Evolutionary conservation across 1,140 invertebrate species (phyloP).

Genomic region (Eueides isabella): DNA sequence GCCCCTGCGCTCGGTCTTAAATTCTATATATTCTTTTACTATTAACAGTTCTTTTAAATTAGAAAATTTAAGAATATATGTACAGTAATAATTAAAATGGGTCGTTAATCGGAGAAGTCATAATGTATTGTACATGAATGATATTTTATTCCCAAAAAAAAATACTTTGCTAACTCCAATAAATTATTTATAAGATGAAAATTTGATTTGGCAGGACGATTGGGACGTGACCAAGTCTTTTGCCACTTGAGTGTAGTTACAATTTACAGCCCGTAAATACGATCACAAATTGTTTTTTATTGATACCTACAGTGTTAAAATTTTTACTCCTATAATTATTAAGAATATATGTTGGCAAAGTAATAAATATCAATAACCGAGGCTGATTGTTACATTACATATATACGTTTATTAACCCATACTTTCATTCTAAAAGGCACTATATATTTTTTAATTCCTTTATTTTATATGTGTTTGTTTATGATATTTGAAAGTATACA

Average conservation of each 20-base stretch:
- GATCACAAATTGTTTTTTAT: neutral
- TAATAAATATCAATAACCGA: too few species aligned
- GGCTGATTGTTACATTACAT: too few species aligned
- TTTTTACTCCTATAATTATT: too few species aligned
- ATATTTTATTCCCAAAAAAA: neutral
- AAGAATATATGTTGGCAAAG: too few species aligned
- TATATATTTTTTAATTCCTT: too few species aligned
- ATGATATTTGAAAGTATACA: too few species aligned
- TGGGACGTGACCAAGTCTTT: conserved; percentile 16
- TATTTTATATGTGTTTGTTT: too few species aligned
- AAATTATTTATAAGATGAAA: conserved; percentile 19
- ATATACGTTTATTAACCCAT: too few species aligned
- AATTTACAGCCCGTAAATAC: neutral
- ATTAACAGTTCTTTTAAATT: too few species aligned
- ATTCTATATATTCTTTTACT: too few species aligned
- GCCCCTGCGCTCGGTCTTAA: neutral
- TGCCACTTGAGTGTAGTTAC: conserved; percentile 8
- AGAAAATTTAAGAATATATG: neutral
- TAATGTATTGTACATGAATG: neutral
- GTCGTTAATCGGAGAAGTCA: neutral
- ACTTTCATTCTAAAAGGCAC: too few species aligned
- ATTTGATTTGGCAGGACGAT: conserved; percentile 19
- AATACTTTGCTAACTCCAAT: conserved; percentile 6
- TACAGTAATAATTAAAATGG: neutral
- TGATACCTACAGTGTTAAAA: neutral